These are phyloP conservation scores for Drosophila serrata DNA, from an alignment of 1,140 invertebrate species.

Conservation along the genomic window DNA sequence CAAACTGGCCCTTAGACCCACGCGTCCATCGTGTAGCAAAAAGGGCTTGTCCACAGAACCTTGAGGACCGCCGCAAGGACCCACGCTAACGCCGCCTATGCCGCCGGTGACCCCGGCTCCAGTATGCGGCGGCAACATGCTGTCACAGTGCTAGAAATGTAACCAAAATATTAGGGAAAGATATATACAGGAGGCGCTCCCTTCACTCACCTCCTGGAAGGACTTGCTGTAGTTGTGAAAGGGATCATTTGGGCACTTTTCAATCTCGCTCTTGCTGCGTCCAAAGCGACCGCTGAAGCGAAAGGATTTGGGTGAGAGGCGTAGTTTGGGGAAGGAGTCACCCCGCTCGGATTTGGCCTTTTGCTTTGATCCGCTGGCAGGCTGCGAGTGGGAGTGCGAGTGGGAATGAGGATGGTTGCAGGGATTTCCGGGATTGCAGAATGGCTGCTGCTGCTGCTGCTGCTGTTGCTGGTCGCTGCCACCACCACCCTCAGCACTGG, in stretches of 20 bases:
- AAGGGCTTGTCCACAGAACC: slow-evolving; percentile 88
- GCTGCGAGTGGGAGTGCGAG: slow-evolving; percentile 17
- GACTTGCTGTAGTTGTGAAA: slow-evolving; percentile 84
- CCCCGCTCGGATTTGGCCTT: slow-evolving; percentile 81
- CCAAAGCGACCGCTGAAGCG: slow-evolving; percentile 83
- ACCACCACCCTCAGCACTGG: slow-evolving; percentile 23
- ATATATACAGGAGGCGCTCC: neutral
- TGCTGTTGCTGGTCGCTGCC: neutral
- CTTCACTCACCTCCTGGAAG: slow-evolving; percentile 80
- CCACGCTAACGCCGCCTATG: slow-evolving; percentile 68
- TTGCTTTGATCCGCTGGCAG: slow-evolving; percentile 34
- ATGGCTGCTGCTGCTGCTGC: slow-evolving; percentile 1
- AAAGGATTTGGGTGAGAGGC: slow-evolving; percentile 80
- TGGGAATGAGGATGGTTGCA: slow-evolving; percentile 8
- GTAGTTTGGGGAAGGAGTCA: slow-evolving; percentile 79
- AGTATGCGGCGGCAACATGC: slow-evolving; percentile 66
- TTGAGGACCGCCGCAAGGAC: slow-evolving; percentile 75
- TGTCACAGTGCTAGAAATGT: slow-evolving; percentile 64
- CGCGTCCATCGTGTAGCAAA: slow-evolving; percentile 89
- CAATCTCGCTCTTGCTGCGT: slow-evolving; percentile 82
- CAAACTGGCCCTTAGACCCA: slow-evolving; percentile 94
- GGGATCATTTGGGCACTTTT: slow-evolving; percentile 76
- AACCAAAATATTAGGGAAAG: neutral
- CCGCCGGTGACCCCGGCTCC: slow-evolving; percentile 71
- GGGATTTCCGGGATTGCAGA: slow-evolving; percentile 2